These are phyloP conservation scores for Micromesistius poutassou DNA, from an alignment of 2,797 vertebrate genomes.

Conservation along the genomic window DNA sequence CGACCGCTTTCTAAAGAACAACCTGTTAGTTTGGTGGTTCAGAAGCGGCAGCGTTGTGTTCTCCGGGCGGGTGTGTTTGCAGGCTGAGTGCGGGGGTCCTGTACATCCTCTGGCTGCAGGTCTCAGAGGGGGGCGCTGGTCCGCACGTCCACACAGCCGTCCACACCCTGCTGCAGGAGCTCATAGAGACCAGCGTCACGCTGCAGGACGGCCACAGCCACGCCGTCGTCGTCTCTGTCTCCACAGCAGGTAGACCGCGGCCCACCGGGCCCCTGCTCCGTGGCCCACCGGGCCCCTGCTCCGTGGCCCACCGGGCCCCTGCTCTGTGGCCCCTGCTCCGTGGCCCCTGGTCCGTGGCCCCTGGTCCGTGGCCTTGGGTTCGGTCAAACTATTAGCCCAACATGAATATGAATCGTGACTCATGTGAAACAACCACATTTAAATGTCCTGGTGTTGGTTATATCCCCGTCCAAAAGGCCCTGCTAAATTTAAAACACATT, in stretches of 20 bases:
- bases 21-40: no score
- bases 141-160: constrained; percentile 28
- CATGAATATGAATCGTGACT: neutral
- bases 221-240: constrained; percentile 54
- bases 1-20: no score
- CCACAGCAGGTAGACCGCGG: constrained; percentile 53
- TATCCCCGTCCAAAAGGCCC: neutral
- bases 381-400: neutral
- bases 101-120: constrained; percentile 73
- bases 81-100: constrained; percentile 67
- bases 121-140: constrained; percentile 16
- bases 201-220: constrained; percentile 3
- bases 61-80: neutral
- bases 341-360: no score
- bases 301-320: neutral
- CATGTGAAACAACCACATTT: neutral
- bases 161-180: constrained; percentile 42
- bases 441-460: neutral
- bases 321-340: no score
- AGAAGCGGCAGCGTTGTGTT: no score
- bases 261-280: neutral
- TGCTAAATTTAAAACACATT: neutral
- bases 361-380: neutral
- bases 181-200: constrained; percentile 31
- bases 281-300: neutral